A percentile compares a stretch with the other conserved stretches of the same genome.
Evolutionary conservation across 2,888 invertebrate genomes (phyloP).

Genomic region (Galerucella nymphaeae): DNA sequence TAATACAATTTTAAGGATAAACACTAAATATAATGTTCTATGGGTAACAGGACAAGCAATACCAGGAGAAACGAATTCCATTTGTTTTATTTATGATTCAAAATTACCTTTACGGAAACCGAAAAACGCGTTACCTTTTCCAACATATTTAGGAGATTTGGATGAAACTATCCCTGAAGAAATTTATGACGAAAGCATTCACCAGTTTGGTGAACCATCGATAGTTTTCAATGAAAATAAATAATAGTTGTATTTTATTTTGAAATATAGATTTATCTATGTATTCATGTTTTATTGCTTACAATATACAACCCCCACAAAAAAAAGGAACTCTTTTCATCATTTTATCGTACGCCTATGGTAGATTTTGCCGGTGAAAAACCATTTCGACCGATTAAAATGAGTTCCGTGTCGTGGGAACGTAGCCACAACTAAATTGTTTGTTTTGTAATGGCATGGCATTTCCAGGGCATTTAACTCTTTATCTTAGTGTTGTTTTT

Average conservation of each 20-base stretch:
- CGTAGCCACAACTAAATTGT: neutral
- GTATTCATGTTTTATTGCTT: neutral
- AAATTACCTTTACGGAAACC: slow-evolving; percentile 72
- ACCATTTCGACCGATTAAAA: neutral
- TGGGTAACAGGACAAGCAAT: slow-evolving; percentile 86
- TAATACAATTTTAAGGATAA: slow-evolving; percentile 87
- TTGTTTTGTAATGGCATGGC: neutral
- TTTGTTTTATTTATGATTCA: slow-evolving; percentile 87
- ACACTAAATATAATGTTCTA: slow-evolving; percentile 93
- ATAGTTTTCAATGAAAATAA: slow-evolving; percentile 72
- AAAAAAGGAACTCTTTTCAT: too few relatives aligned
- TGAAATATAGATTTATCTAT: slow-evolving; percentile 10
- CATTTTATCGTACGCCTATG: too few relatives aligned
- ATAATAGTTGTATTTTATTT: slow-evolving; percentile 18
- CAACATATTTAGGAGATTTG: slow-evolving; percentile 76
- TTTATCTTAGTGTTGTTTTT: too few relatives aligned
- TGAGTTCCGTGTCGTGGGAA: neutral
- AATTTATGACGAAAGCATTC: slow-evolving; percentile 79
- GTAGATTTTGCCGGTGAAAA: neutral
- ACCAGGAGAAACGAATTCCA: slow-evolving; percentile 84
- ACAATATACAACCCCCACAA: too few relatives aligned
- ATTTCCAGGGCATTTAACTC: too few relatives aligned
- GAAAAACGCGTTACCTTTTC: slow-evolving; percentile 77
- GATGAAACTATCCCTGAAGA: slow-evolving; percentile 75
- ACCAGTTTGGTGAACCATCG: slow-evolving; percentile 78